phyloP scores from a whole-genome alignment of 1,140 invertebrate species.

The Zaprionus inermis region DNA sequence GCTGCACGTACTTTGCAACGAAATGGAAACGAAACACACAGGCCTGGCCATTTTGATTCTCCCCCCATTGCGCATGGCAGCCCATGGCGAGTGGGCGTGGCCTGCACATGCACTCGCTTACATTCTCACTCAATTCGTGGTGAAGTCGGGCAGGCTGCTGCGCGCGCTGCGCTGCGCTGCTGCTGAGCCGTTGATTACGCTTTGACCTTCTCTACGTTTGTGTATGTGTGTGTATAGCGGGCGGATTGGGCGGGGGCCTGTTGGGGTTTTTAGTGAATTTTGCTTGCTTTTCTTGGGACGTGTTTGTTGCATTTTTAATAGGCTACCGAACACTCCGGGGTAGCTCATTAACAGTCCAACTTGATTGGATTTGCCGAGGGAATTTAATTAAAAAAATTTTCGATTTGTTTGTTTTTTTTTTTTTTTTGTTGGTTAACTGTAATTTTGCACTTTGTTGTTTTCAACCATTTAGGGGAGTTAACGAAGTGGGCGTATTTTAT shows the following conservation, averaged over 20 bases:
- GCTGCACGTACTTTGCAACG: conserved; percentile 52
- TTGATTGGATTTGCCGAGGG: conserved; percentile 35
- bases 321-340: conserved; percentile 59
- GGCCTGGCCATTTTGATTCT: conserved; percentile 60
- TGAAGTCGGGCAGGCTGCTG: conserved; percentile 51
- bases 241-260: neutral
- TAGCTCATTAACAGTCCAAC: conserved; percentile 74
- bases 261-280: neutral
- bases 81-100: conserved; percentile 45
- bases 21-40: conserved; percentile 49
- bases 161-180: conserved; percentile 33
- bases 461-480: too few species aligned
- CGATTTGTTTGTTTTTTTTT: neutral
- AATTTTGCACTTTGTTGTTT: neutral
- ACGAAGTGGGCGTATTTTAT: too few species aligned
- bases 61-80: conserved; percentile 55
- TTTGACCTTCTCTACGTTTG: conserved; percentile 68
- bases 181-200: conserved; percentile 58
- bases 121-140: conserved; percentile 49
- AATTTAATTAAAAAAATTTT: conserved; percentile 69
- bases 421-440: neutral
- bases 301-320: conserved; percentile 78
- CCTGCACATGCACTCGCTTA: conserved; percentile 17
- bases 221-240: neutral
- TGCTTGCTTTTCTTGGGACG: conserved; percentile 50